Conservation (phyloP, 37 sponge, comb jelly and placozoan species). For the Haliclona indistincta region DNA sequence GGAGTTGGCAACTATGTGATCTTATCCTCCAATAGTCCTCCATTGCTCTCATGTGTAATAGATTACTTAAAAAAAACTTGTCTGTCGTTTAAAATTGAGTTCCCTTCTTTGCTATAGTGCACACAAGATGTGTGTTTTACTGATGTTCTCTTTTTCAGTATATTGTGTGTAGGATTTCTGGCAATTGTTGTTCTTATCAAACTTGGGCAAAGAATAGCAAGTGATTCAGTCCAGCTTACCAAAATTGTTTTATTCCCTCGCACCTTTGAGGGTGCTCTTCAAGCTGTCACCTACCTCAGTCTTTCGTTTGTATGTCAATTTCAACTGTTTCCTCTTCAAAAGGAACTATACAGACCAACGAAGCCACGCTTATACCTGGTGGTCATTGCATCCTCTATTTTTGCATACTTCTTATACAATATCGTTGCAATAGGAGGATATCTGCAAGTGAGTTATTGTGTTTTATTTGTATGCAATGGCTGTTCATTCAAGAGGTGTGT, state of each 20-base stretch:
- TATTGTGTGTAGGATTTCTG: conserved; percentile 24
- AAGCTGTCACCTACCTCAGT: conserved; percentile 60
- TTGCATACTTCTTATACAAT: conserved; percentile 57
- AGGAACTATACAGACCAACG: conserved; percentile 53
- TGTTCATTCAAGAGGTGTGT: neutral
- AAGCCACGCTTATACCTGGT: conserved; percentile 26
- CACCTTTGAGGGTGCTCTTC: conserved; percentile 18
- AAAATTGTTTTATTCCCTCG: neutral
- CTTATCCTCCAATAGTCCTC: no score
- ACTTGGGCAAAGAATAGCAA: neutral
- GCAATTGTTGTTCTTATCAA: conserved; percentile 17
- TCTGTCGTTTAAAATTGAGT: no score
- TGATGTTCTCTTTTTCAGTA: conserved; percentile 18
- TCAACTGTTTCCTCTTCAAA: conserved; percentile 70
- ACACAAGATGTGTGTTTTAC: no score
- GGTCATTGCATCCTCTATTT: conserved; percentile 29
- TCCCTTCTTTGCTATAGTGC: no score
- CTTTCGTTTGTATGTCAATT: conserved; percentile 81
- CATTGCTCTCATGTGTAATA: no score
- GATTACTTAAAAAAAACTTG: no score
- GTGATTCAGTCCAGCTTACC: neutral
- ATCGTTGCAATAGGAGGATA: conserved; percentile 59
- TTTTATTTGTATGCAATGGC: neutral
- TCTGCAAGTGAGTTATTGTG: conserved; percentile 44
- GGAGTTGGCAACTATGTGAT: no score